Conservation (phyloP, 2,888 invertebrate genomes). For the Caenorhabditis sp. region DNA sequence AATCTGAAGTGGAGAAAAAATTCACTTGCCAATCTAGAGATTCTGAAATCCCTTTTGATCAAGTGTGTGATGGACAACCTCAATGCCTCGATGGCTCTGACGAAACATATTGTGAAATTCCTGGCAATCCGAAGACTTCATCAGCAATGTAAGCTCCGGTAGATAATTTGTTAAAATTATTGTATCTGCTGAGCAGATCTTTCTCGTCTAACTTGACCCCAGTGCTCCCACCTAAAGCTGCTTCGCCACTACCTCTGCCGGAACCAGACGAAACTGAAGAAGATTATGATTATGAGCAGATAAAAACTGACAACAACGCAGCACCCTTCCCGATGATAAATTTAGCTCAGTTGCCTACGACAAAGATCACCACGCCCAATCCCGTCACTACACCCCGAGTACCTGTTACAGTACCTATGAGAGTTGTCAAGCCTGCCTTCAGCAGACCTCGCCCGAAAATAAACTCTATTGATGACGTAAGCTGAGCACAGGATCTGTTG, state of each 20-base stretch:
- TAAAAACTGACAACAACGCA: slow-evolving; percentile 53
- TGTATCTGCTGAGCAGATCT: slow-evolving; percentile 31
- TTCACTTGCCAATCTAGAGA: slow-evolving; percentile 72
- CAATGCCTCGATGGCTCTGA: slow-evolving; percentile 78
- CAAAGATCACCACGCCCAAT: slow-evolving; percentile 20
- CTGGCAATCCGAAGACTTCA: slow-evolving; percentile 23
- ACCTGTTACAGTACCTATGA: slow-evolving; percentile 8
- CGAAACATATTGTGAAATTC: slow-evolving; percentile 74
- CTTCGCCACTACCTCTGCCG: slow-evolving; percentile 10
- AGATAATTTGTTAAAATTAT: not conserved
- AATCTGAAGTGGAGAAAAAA: slow-evolving; percentile 57
- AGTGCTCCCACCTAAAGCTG: slow-evolving; percentile 30
- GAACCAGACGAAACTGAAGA: slow-evolving; percentile 44
- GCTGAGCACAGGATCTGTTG: not conserved
- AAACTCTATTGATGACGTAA: slow-evolving; percentile 27
- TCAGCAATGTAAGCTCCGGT: slow-evolving; percentile 30
- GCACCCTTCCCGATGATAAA: slow-evolving; percentile 62
- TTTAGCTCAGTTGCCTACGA: slow-evolving; percentile 33
- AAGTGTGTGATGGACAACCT: slow-evolving; percentile 74
- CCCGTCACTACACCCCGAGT: slow-evolving; percentile 8
- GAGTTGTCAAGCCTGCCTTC: slow-evolving; percentile 51
- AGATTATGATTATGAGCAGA: slow-evolving; percentile 63
- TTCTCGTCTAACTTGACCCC: slow-evolving; percentile 54
- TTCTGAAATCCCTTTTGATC: slow-evolving; percentile 64
- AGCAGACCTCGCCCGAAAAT: slow-evolving; percentile 59